Conservation (phyloP, 2,888 invertebrate species). For the Drosophila maculinotata region DNA sequence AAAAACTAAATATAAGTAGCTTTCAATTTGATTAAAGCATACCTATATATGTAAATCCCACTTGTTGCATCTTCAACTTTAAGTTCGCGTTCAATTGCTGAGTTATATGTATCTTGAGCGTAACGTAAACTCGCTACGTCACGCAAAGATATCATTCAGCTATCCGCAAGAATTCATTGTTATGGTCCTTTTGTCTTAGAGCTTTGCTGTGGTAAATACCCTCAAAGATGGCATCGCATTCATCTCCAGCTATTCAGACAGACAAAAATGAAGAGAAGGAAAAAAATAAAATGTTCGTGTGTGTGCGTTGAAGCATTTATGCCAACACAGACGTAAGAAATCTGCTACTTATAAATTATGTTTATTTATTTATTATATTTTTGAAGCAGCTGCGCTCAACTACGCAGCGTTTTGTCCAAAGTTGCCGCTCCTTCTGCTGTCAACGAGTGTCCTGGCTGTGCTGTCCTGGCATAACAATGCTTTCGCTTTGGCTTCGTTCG, state of each 20-base stretch:
- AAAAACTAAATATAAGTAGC: not conserved
- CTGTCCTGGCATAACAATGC: slow-evolving; percentile 56
- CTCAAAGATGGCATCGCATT: slow-evolving; percentile 65
- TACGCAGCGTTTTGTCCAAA: slow-evolving; percentile 68
- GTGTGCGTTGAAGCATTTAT: slow-evolving; percentile 69
- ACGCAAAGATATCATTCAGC: slow-evolving; percentile 33
- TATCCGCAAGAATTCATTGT: slow-evolving; percentile 40
- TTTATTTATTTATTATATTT: slow-evolving; percentile 80
- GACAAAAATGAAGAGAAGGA: slow-evolving; percentile 48
- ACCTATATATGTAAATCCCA: not conserved
- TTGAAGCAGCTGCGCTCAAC: slow-evolving; percentile 77
- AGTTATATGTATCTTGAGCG: not conserved
- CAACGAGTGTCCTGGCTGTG: slow-evolving; percentile 53
- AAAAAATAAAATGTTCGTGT: slow-evolving; percentile 16
- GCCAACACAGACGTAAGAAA: slow-evolving; percentile 75
- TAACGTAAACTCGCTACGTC: slow-evolving; percentile 8
- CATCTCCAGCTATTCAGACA: slow-evolving; percentile 49
- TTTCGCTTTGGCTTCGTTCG: slow-evolving; percentile 33
- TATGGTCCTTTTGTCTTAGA: slow-evolving; percentile 56
- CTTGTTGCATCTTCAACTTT: slow-evolving; percentile 34
- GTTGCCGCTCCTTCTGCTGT: slow-evolving; percentile 46
- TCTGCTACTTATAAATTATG: slow-evolving; percentile 81
- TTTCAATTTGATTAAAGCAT: not conserved
- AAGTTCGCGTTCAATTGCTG: not conserved
- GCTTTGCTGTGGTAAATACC: slow-evolving; percentile 56